Evolutionary conservation across 2,113 vertebrate genomes (phyloP), one percentile per base, ranked within the genome.

Genomic region (Craseonycteris thonglongyai): DNA sequence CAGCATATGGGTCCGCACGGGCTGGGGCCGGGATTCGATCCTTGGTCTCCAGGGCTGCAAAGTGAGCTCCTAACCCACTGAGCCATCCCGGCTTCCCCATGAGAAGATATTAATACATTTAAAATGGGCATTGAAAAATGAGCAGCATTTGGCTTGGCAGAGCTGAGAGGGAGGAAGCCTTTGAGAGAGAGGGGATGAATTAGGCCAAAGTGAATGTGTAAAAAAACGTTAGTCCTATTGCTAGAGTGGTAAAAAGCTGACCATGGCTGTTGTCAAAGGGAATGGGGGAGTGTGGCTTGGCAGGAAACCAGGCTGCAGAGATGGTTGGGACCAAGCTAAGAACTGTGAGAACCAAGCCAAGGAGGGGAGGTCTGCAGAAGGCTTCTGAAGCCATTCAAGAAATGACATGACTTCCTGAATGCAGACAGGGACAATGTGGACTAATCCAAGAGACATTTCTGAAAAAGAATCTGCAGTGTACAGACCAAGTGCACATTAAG

Each of bases 171-270:
- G 40, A 66, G 35, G 76, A 47, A 30, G 14, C 54, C 84, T 88
- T 81, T 91, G 56, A 79, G 47, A 88, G 59, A 79, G 12, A 66
- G 13, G 35, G 13, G 40, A 80, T 38, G 45, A 79, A 12, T 15
- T 76, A 91, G 35, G 65, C 33, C 24, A 90, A 91, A 45, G 71
- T 71, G 42, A 96, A 45, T 35, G 14, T 80, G 16, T 58, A 38
- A 12, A 42, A 87, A 94, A 84, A 72, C 35, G 59, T 83, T 65
- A 90, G 51, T 47, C 28, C 8, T 94, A 30, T 93, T 95, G 95
- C 42, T 75, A 30, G 47, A 85, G 30, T 59, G 51, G 10, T 74
- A 12, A 74, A 94, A 90, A 85, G 21, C 63, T 94, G 63, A 75
- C 45, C 38, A 28, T 61, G 24, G 40, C 38, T 96, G 49, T 18